Evolutionary conservation across 2,797 vertebrate species (phyloP).

Genomic region (Myripristis jacobus): DNA sequence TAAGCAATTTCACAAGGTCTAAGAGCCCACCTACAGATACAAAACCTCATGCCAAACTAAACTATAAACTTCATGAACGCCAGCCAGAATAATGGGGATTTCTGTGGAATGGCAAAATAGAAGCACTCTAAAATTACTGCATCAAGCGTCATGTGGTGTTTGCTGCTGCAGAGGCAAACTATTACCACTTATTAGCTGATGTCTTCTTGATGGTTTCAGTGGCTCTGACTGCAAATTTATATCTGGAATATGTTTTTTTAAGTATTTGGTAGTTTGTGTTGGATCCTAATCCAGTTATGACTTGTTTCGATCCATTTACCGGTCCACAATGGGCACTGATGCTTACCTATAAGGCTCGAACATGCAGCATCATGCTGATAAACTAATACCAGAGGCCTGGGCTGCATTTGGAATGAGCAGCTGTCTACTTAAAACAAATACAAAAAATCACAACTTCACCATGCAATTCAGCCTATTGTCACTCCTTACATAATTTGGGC

Average conservation of each 20-base stretch:
- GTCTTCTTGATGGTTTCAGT: neutral
- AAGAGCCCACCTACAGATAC: neutral
- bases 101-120: too few relatives aligned
- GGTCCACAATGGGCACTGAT: neutral
- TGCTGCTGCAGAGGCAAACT: neutral
- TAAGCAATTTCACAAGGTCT: neutral
- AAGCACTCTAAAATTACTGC: too few relatives aligned
- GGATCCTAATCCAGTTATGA: neutral
- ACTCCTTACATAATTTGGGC: slow-evolving; percentile 29
- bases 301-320: neutral
- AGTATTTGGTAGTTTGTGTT: neutral
- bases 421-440: slow-evolving; percentile 32
- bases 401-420: slow-evolving; percentile 6
- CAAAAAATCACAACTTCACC: slow-evolving; percentile 14
- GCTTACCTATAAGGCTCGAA: neutral
- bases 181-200: neutral
- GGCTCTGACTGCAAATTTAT: neutral
- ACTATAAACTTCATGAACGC: neutral
- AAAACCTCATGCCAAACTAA: neutral
- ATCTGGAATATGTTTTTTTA: neutral
- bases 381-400: neutral
- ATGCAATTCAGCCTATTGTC: slow-evolving; percentile 12
- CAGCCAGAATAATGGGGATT: neutral
- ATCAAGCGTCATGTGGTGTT: neutral
- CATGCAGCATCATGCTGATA: neutral